These are phyloP conservation scores for Umimayanthus kanabou DNA, from an alignment of 92 coral and sea anemone species.

Conservation along the genomic window DNA sequence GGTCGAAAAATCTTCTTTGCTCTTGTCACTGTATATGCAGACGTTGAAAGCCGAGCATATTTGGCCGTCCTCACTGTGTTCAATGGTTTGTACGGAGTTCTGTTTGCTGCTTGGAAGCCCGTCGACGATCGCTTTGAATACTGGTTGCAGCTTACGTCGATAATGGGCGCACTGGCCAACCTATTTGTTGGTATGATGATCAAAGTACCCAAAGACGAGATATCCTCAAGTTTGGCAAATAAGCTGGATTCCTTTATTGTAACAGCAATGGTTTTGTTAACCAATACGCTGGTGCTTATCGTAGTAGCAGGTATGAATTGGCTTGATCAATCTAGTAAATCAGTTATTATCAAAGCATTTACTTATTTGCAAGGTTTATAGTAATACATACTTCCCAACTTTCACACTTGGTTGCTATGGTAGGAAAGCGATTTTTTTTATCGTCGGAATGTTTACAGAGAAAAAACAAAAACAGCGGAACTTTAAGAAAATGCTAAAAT, in stretches of 20 bases:
- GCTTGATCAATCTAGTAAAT: too few relatives aligned
- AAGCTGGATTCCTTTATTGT: neutral
- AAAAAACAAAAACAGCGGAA: too few relatives aligned
- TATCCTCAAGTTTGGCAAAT: neutral
- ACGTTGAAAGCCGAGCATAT: slow-evolving; percentile 52
- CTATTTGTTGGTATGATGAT: slow-evolving; percentile 56
- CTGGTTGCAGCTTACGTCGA: slow-evolving; percentile 54
- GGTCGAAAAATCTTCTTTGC: slow-evolving; percentile 47
- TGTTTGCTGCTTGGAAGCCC: slow-evolving; percentile 2
- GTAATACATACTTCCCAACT: too few relatives aligned
- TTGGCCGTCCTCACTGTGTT: slow-evolving; percentile 48
- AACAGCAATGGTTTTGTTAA: neutral
- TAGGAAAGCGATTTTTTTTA: too few relatives aligned
- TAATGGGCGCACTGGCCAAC: slow-evolving; percentile 49
- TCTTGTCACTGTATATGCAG: slow-evolving; percentile 37
- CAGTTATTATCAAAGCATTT: too few relatives aligned
- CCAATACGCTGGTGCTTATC: neutral
- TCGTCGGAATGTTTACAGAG: too few relatives aligned
- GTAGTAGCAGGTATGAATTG: neutral
- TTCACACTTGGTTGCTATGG: too few relatives aligned
- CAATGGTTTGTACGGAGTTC: slow-evolving; percentile 57
- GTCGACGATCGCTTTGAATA: slow-evolving; percentile 55
- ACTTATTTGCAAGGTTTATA: too few relatives aligned
- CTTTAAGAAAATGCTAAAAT: too few relatives aligned
- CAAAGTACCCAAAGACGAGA: slow-evolving; percentile 49